Evolutionary conservation across 2,888 invertebrate species (phyloP), one percentile per base, ranked within the genome.

Genomic region (Clitarchus hookeri): DNA sequence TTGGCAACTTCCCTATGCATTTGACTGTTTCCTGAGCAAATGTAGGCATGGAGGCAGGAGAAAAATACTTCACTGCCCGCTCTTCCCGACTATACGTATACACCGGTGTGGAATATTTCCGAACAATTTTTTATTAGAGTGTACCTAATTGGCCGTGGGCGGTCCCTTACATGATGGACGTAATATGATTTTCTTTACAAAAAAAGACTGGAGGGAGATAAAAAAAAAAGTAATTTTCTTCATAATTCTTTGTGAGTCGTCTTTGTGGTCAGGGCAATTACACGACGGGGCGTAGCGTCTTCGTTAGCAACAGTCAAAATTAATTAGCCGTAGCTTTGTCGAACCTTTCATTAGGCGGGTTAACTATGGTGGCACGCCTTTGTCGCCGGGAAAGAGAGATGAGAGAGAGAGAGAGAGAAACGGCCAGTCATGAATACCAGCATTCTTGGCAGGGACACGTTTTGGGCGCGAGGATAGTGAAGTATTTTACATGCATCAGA

Each of bases 221-320:
- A 23, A 65, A 16, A 19, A 23, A 23, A 23, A 65, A n/a, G n/a
- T 8, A 65, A 6, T 65, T 65, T 23, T 65, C 65, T 65, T 65
- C 65, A 65, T 65, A n/a, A 65, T 65, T 65, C n/a, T 65, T 65
- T 23, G 65, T 16, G 65, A 65, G 65, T 65, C 65, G n/a, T n/a
- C 65, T 65, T 65, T 65, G 65, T 65, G 65, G 65, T 65, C 19
- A 65, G 65, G 65, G 65, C 19, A 65, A 65, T 65, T n/a, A n/a
- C 65, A 23, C 65, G 13, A 23, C 65, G 65, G 65, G 65, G n/a
- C 65, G 65, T 11, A 16, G 48, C 65, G 6, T n/a, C 65, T 65
- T 65, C 65, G 65, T 65, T 65, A 65, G 65, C 65, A 65, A n/a
- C 65, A 65, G 65, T 65, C 65, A 65, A 65, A 65, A 65, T n/a